Percentiles rank a stretch among this genome's conserved stretches.
Evolutionary conservation across 2,113 vertebrate genomes (phyloP).

Genomic region (zebrafish (Danio rerio)): GRCz12tu NC_133200.1:15278501-15279000

Average conservation of each 20-base stretch:
- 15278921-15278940: not conserved
- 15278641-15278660: slow-evolving; percentile 47
- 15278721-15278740: slow-evolving; percentile 34
- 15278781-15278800: slow-evolving; percentile 10
- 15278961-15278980: not conserved
- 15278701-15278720: slow-evolving; percentile 39
- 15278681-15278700: slow-evolving; percentile 40
- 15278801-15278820: slow-evolving; percentile 44
- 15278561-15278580: slow-evolving; percentile 25
- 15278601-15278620: slow-evolving; percentile 52
- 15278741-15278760: slow-evolving; percentile 16
- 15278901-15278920: not conserved
- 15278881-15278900: not conserved
- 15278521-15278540: slow-evolving; percentile 1
- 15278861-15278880: slow-evolving; percentile 3
- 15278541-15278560: slow-evolving; percentile 26
- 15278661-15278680: slow-evolving; percentile 26
- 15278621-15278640: slow-evolving; percentile 43
- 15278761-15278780: slow-evolving; percentile 11
- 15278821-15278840: slow-evolving; percentile 41
- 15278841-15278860: not conserved
- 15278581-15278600: slow-evolving; percentile 51
- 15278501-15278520: not conserved
- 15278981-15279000: not conserved
- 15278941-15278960: not conserved